A percentile compares a stretch with the other conserved stretches of the same genome.
These are phyloP conservation scores for Petrocephalus zakoni DNA, from an alignment of 2,113 vertebrate species.

Conservation along the genomic window DNA sequence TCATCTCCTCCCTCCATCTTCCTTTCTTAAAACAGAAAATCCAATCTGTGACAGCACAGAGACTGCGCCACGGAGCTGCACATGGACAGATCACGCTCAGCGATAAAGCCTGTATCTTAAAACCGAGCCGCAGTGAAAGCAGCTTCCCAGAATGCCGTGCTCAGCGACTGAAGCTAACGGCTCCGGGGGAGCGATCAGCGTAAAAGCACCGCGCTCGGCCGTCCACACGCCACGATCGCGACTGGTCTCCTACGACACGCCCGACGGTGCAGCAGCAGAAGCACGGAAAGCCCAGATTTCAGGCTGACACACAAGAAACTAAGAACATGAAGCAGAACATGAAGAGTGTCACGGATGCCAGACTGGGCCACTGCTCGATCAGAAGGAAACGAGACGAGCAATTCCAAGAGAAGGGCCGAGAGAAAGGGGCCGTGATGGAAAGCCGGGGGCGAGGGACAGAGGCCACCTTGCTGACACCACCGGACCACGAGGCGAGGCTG, in stretches of 20 bases:
- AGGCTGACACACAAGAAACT: background rate
- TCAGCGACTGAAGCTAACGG: background rate
- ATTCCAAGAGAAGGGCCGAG: too few relatives aligned
- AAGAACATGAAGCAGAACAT: background rate
- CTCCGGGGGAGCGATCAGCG: background rate
- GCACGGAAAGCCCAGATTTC: background rate
- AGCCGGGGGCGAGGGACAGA: background rate
- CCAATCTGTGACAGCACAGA: background rate
- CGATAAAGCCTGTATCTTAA: background rate
- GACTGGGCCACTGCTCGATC: background rate
- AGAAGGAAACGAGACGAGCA: background rate
- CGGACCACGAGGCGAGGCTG: too few relatives aligned
- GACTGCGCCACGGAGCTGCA: background rate
- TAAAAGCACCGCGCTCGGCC: background rate
- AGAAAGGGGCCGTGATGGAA: background rate
- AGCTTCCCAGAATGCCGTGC: background rate
- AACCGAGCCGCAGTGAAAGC: background rate
- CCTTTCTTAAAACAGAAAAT: background rate
- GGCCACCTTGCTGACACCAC: background rate
- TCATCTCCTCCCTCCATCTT: background rate
- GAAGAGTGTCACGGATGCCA: background rate
- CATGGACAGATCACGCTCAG: background rate
- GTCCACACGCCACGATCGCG: background rate
- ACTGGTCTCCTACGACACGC: background rate
- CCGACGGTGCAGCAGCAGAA: background rate